Base-by-base conservation (phyloP, 2,113 vertebrate species). In the Myiopsitta monachus region DNA sequence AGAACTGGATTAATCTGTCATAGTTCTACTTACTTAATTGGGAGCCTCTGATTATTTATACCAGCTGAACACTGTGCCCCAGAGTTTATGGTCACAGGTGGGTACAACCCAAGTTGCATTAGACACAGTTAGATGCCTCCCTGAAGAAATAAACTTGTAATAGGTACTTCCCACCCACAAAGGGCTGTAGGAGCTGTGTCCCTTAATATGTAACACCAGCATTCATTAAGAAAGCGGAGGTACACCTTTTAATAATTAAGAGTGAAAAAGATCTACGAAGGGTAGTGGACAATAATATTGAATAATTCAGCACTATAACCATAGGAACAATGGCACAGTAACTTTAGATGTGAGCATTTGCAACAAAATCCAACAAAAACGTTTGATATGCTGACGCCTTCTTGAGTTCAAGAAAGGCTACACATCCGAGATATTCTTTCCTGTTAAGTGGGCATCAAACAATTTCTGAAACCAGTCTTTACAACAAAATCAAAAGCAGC, bases 291-390 rank as follows among this genome's bases (percentile, higher is more conserved):
- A 64, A 55, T 47, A 9, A 17, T 66, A 67, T 13, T 95, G 90
- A 96, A 97, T 96, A 96, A 97, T 96, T 96, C 82, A 96, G 61
- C 51, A 52, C 24, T n/a, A 70, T 77, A 87, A 63, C 62, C 73
- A 93, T 89, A 88, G 73, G 43, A 94, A 94, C 87, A 94, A 87
- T 7, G 15, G 47, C 68, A 76, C 52, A 54, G 96, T 95, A 94
- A 96, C 88, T 88, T 82, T 62, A 96, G 77, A 95, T 22, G 47
- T 28, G 64, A 88, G 23, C 69, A 78, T 70, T 83, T 90, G 87
- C 61, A 87, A 92, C 62, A 91, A 91, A 89, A 91, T 67, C 92
- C 69, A 73, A 46, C 54, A 43, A 44, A 86, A 57, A 5, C 49
- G 93, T 79, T 57, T 54, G 76, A 89, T 90, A 90, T 2, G 22